Percentiles rank a stretch among this genome's conserved stretches.
Evolutionary conservation across 2,797 vertebrate genomes (phyloP).

Genomic region (Rhabdomys pumilio): DNA sequence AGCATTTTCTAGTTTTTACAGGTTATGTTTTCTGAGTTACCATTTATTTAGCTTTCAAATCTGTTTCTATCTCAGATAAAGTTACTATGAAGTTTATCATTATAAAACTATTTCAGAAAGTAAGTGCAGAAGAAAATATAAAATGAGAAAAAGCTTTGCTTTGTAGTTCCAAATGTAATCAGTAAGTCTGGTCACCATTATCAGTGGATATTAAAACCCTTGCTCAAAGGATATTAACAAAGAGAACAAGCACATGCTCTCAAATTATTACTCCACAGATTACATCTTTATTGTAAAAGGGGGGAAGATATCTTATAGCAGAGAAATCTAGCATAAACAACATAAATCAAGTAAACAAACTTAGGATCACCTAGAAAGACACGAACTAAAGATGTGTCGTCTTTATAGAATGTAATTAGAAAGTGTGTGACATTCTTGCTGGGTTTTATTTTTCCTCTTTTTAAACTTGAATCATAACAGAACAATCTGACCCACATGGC

Average conservation of each 20-base stretch:
- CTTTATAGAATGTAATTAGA: constrained; percentile 3
- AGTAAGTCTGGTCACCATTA: not conserved
- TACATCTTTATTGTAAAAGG: not conserved
- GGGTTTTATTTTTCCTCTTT: not conserved
- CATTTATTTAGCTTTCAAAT: constrained; percentile 46
- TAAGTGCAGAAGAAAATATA: not conserved
- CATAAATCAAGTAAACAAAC: constrained; percentile 5
- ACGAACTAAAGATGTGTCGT: not conserved
- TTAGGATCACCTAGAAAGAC: not conserved
- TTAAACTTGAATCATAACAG: constrained; percentile 9
- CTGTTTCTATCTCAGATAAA: constrained; percentile 19
- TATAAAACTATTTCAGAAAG: constrained; percentile 30
- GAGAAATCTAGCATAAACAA: constrained; percentile 11
- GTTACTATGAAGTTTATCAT: not conserved
- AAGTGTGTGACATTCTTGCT: not conserved
- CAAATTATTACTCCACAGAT: constrained; percentile 38
- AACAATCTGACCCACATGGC: not conserved
- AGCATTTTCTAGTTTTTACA: not conserved
- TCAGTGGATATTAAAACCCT: not conserved
- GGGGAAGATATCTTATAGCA: not conserved
- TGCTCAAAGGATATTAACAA: not conserved
- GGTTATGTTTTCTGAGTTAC: constrained; percentile 12
- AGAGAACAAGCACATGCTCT: not conserved
- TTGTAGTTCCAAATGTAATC: not conserved
- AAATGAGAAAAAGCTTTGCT: constrained; percentile 34